Evolutionary conservation across 2,888 invertebrate species (phyloP), one percentile per base, ranked within the genome.

Genomic region (Synanthedon andrenaeformis): DNA sequence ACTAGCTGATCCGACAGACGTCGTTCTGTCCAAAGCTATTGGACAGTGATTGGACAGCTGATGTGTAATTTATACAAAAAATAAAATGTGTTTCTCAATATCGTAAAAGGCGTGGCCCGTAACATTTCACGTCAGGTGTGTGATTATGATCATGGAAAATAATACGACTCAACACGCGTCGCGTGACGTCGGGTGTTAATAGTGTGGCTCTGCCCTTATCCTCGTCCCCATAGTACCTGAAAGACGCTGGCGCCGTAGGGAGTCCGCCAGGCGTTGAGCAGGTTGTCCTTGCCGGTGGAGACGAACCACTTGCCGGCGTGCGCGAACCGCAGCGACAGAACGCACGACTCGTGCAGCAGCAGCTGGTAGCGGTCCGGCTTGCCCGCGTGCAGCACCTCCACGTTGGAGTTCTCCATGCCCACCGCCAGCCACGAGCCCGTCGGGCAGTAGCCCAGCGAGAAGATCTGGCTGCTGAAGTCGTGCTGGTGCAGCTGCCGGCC

Each of bases 301-400:
- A 98, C 96, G 86, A 99, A 99, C 98, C 98, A 99, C 85, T 98
- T 98, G 68, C 98, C 98, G 75, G 94, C 93, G 53, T 95, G 93
- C 52, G 99, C 98, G 86, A 98, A 99, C 79, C 96, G 92, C 59
- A 99, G 90, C 60, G 98, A 97, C 56, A 99, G 90, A 48, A 99
- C 99, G 82, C 98, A 99, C 65, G 96, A 96, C 81, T 99, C 98
- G 89, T 98, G 98, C 66, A 98, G 89, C 76, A 97, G 93, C 57
- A 99, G 90, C 83, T 98, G 97, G 85, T 98, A 99, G 79, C 97
- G 96, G 86, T 98, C 98, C 23, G 94, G 93, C 81, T 97, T 96
- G 68, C 92, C 92, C 59, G 95, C 93, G 81, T 95, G 94, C 54
- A 98, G 83, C 42, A 99, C 97, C 79, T 99, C 98, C 58, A 99